phyloP scores from a whole-genome alignment of 2,888 invertebrate genomes.

The Leptothorax acervorum region DNA sequence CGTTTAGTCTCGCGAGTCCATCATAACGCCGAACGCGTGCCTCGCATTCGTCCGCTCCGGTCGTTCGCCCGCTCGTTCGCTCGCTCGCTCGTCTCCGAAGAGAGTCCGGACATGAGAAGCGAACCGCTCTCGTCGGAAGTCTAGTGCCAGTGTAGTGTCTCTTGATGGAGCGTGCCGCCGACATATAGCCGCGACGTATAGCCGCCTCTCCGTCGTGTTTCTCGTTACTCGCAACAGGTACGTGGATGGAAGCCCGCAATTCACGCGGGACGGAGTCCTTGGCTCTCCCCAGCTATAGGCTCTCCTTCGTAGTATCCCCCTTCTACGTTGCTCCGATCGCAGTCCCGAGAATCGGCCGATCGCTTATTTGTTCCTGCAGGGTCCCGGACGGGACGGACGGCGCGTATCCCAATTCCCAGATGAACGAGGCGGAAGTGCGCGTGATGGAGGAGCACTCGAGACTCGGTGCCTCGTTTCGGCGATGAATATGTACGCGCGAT shows the following conservation, averaged over 20 bases:
- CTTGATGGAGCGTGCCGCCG: constrained; percentile 75
- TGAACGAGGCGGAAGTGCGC: constrained; percentile 28
- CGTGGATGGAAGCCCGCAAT: constrained; percentile 43
- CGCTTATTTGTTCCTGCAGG: background rate
- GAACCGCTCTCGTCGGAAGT: constrained; percentile 62
- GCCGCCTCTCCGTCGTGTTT: constrained; percentile 74
- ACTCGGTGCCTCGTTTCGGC: background rate
- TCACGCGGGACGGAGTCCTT: background rate
- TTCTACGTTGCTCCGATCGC: background rate
- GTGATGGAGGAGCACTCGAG: constrained; percentile 6
- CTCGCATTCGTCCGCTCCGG: constrained; percentile 8
- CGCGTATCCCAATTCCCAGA: background rate
- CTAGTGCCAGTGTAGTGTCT: constrained; percentile 72
- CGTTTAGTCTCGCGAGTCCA: background rate
- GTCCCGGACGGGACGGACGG: background rate
- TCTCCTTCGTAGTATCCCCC: background rate
- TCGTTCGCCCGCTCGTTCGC: constrained; percentile 8
- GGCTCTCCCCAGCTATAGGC: no score
- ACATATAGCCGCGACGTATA: constrained; percentile 41
- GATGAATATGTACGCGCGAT: background rate
- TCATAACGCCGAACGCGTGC: background rate
- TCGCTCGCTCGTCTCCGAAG: constrained; percentile 30
- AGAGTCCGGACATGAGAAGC: constrained; percentile 69
- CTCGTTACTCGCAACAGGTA: constrained; percentile 79
- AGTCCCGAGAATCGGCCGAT: background rate